These are phyloP conservation scores for Parasteatoda tepidariorum DNA, from an alignment of 1,140 invertebrate genomes.

Conservation along the genomic window DNA sequence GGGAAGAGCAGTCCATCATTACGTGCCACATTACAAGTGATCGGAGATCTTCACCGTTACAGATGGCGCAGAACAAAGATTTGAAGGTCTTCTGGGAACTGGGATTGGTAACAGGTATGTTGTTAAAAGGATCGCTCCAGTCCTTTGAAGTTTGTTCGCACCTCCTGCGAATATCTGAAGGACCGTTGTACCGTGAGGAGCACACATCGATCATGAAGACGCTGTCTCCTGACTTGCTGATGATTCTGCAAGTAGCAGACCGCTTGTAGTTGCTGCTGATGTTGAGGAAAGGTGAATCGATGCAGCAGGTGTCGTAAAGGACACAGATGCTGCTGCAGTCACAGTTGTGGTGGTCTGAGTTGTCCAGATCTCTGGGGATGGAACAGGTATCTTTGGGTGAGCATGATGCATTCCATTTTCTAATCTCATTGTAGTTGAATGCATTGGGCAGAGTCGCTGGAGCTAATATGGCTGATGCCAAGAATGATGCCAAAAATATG, in stretches of 20 bases:
- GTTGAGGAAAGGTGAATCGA: conserved; percentile 34
- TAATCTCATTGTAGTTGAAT: conserved; percentile 17
- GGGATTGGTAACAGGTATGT: conserved; percentile 33
- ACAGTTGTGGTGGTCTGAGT: conserved; percentile 26
- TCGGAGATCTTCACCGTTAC: conserved; percentile 19
- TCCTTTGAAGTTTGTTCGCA: conserved; percentile 29
- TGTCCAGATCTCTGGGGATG: conserved; percentile 23
- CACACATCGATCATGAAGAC: conserved; percentile 42
- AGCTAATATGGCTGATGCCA: no score
- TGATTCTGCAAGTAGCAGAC: not conserved
- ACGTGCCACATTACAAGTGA: conserved; percentile 48
- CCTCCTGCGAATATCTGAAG: not conserved
- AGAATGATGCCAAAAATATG: no score
- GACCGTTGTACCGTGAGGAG: conserved; percentile 1
- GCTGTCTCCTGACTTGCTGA: not conserved
- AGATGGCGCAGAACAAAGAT: conserved; percentile 42
- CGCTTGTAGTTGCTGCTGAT: conserved; percentile 14
- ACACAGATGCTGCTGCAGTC: conserved; percentile 43
- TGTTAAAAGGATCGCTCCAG: conserved; percentile 47
- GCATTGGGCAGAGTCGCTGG: not conserved
- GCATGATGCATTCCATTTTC: conserved; percentile 33
- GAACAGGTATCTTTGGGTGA: conserved; percentile 37
- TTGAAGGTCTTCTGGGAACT: conserved; percentile 32
- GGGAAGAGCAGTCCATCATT: conserved; percentile 11
- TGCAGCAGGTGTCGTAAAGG: conserved; percentile 41